These are phyloP conservation scores for Enteromius thamalakanensis DNA, from an alignment of 2,797 vertebrate genomes.

Conservation along the genomic window DNA sequence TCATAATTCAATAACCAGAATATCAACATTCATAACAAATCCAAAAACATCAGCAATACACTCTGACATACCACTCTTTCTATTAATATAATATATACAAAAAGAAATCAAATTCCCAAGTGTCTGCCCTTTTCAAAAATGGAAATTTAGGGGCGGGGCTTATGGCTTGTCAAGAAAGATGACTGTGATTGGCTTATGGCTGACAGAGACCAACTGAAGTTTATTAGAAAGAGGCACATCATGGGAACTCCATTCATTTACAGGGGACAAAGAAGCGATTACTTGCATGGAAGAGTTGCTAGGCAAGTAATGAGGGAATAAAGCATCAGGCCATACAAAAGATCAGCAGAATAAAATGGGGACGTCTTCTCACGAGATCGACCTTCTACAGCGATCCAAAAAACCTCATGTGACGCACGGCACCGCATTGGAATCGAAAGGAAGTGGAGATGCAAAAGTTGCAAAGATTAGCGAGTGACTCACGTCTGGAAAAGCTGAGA, in stretches of 20 bases:
- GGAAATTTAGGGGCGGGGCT: conserved; percentile 67
- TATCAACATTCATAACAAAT: conserved; percentile 87
- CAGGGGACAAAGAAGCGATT: conserved; percentile 76
- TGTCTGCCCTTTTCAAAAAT: conserved; percentile 80
- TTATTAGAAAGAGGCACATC: conserved; percentile 77
- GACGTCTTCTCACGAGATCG: conserved; percentile 72
- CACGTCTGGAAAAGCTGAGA: conserved; percentile 70
- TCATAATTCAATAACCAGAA: conserved; percentile 83
- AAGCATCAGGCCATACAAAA: conserved; percentile 62
- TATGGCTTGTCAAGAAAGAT: conserved; percentile 84
- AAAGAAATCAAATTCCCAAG: conserved; percentile 72
- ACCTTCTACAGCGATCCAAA: conserved; percentile 53
- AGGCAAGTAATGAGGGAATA: conserved; percentile 55
- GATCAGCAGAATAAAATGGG: conserved; percentile 68
- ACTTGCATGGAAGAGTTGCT: conserved; percentile 69
- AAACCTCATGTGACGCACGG: conserved; percentile 69
- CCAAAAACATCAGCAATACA: conserved; percentile 83
- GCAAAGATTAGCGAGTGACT: conserved; percentile 64
- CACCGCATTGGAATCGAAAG: conserved; percentile 49
- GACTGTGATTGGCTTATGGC: conserved; percentile 73
- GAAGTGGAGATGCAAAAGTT: conserved; percentile 47
- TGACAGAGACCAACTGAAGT: conserved; percentile 70
- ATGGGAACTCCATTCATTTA: conserved; percentile 74
- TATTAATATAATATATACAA: conserved; percentile 75
- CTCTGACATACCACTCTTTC: conserved; percentile 83